Percentiles rank a stretch among this genome's conserved stretches.
phyloP scores from a whole-genome alignment of 2,888 invertebrate genomes.

The Drosophila gaucha region DNA sequence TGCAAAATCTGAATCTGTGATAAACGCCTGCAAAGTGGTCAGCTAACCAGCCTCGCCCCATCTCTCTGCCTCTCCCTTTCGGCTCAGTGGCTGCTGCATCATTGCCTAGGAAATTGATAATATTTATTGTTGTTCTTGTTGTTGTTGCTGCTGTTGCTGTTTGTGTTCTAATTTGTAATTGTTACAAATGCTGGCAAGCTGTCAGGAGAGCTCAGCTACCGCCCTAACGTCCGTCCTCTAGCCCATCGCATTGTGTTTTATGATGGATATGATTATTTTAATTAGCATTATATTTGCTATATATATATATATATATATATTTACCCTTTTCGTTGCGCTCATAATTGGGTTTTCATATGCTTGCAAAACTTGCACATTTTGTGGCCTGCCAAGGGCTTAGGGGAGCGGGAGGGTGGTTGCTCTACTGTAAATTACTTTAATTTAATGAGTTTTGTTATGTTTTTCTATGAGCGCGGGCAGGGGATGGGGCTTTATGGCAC shows the following conservation, averaged over 20 bases:
- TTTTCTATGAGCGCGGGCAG: conserved; percentile 1
- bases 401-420: neutral
- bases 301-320: too few relatives aligned
- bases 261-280: conserved; percentile 80
- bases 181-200: conserved; percentile 55
- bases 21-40: conserved; percentile 75
- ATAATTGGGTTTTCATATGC: conserved; percentile 79
- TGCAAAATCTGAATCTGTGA: conserved; percentile 75
- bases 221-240: neutral
- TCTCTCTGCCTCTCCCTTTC: neutral
- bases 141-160: conserved; percentile 42
- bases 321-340: conserved; percentile 66
- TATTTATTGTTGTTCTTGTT: conserved; percentile 56
- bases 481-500: conserved; percentile 25
- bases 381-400: conserved; percentile 1
- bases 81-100: conserved; percentile 33
- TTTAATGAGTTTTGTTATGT: conserved; percentile 75
- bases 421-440: conserved; percentile 73
- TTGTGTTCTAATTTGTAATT: conserved; percentile 59
- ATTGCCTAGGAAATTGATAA: conserved; percentile 63
- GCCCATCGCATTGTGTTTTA: conserved; percentile 44
- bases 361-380: conserved; percentile 58
- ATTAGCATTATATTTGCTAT: conserved; percentile 80
- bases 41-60: conserved; percentile 3
- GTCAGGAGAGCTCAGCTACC: conserved; percentile 4